Evolutionary conservation across 2,113 vertebrate genomes (phyloP), one percentile per base, ranked within the genome.

Genomic region (Parus major): DNA sequence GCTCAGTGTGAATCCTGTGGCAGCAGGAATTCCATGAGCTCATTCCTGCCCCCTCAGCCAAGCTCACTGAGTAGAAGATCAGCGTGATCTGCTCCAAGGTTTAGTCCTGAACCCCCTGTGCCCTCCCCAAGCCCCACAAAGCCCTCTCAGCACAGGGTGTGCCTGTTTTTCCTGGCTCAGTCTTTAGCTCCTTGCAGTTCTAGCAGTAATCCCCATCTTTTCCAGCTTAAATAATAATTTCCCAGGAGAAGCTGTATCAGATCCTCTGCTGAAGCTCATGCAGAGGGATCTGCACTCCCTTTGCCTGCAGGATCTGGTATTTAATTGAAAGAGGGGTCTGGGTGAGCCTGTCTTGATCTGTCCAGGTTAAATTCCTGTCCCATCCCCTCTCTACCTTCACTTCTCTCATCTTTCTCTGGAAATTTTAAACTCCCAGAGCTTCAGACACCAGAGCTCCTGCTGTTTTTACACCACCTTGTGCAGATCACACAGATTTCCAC

Each of bases 201-300:
- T 46, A 75, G 20, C 65, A 70, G 23, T 86, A 89, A 92, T 94
- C 68, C n/a, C 25, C 60, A 36, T 92, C 59, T 77, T 93, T 90
- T 57, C 80, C 83, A 84, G 68, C 5, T 84, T 59, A 70, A 91
- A 66, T 21, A 55, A 15, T 59, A 29, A 92, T 93, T 92, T 91
- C 77, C 83, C 89, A 63, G 80, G 80, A 66, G 72, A 10, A 59
- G 1, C 23, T 14, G 12, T 27, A 50, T 35, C 35, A 75, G 63
- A 46, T 65, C 15, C 42, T 65, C 69, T 19, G 36, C 65, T 70
- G 76, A 65, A 50, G 36, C 19, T 86, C 60, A 10, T 8, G 41
- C 36, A 57, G 66, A 56, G 64, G 55, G 60, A 66, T 75, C 68
- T 94, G 50, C 29, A 13, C 41, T 82, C 53, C 57, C 33, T 75